Base-by-base conservation (phyloP, 2,113 vertebrate genomes). In the Oenanthe melanoleuca region DNA sequence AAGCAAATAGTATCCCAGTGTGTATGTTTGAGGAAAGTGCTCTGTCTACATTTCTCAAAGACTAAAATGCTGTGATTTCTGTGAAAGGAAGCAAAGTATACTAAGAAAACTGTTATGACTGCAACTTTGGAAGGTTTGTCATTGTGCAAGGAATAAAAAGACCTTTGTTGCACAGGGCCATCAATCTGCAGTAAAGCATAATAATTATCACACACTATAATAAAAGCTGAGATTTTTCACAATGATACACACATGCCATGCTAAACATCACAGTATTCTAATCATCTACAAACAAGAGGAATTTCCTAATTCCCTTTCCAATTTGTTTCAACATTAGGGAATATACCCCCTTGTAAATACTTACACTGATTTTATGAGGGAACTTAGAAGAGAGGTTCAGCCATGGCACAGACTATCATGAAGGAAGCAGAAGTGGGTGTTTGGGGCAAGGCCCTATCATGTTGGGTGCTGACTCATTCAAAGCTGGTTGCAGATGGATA, bases 171-270 rank as follows among this genome's bases (percentile, higher is more conserved):
- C 73, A 75, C 72, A 94, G 83, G 72, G 70, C 19, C 69, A 83
- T 86, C 85, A 56, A 94, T 87, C 88, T 93, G 86, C 92, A 89
- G 86, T 93, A 97, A 96, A 91, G 89, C 42, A 92, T 95, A 96
- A 94, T 94, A 92, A 94, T 92, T 88, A 90, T 91, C 95, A 87
- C 87, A 89, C 82, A 80, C 74, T 66, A 14, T 19, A 70, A 60
- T 52, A 71, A 96, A 90, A 96, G 89, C 96, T 92, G 88, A 97
- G 84, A 82, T 85, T 34, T 34, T 63, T 80, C 87, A 95, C 86
- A 88, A 53, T 81, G 77, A 31, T n/a, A 75, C 60, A 90, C 42
- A 77, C 55, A 84, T 9, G 8, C 60, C 81, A 88, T 47, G 72
- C 69, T 89, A 96, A 96, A 81, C 47, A 93, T 92, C 89, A 90